phyloP scores from a whole-genome alignment of 1,140 invertebrate genomes.

The Thereuonema tuberculata region DNA sequence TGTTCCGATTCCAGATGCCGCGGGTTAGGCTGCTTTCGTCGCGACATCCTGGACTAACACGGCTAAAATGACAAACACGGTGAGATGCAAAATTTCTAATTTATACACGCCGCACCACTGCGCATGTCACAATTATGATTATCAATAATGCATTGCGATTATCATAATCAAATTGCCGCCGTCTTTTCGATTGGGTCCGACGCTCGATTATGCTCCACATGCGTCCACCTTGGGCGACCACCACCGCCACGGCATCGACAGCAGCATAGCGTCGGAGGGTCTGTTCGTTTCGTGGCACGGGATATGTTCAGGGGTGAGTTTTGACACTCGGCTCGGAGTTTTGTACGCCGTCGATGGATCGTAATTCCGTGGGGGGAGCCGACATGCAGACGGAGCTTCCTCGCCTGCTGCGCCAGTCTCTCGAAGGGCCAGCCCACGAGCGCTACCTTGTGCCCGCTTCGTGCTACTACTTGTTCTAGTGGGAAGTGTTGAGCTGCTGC shows the following conservation, averaged over 20 bases:
- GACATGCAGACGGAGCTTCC: background rate
- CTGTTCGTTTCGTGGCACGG: too few species aligned
- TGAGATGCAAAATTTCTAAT: conserved; percentile 16
- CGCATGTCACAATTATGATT: conserved; percentile 27
- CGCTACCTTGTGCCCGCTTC: background rate
- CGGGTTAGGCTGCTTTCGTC: conserved; percentile 45
- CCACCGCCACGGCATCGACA: background rate
- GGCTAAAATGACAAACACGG: conserved; percentile 11
- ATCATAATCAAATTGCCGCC: conserved; percentile 18
- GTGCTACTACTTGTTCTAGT: background rate
- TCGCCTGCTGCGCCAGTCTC: background rate
- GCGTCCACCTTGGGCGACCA: background rate
- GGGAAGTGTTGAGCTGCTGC: too few species aligned
- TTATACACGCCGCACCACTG: conserved; percentile 22
- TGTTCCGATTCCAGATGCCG: conserved; percentile 37
- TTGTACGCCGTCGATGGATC: background rate
- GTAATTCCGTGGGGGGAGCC: background rate
- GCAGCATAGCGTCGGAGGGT: too few species aligned
- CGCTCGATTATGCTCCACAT: background rate
- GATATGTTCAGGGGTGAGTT: background rate
- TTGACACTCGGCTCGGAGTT: background rate
- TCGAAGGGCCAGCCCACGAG: background rate
- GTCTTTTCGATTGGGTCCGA: conserved; percentile 3
- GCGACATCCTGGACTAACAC: conserved; percentile 33
- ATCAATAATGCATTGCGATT: conserved; percentile 21